Conservation (phyloP, 2,888 invertebrate species). For the Portevinia maculata region DNA sequence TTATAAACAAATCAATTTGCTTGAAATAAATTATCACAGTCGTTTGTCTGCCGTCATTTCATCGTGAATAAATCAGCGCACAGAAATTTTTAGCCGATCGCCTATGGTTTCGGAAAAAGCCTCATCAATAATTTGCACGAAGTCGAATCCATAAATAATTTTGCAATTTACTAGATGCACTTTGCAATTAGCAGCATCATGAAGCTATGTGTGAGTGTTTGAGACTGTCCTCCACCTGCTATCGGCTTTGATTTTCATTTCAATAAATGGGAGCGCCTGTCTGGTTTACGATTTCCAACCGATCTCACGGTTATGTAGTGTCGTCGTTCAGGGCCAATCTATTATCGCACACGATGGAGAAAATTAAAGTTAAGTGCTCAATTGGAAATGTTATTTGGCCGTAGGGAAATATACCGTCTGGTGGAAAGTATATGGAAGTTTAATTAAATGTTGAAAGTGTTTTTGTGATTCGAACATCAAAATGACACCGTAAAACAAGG, state of each 20-base stretch:
- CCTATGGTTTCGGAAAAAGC: constrained; percentile 13
- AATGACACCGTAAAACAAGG: too few species aligned
- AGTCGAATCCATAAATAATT: constrained; percentile 64
- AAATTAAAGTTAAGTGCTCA: constrained; percentile 63
- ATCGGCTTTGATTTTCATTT: neutral
- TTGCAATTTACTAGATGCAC: constrained; percentile 43
- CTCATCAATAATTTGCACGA: constrained; percentile 57
- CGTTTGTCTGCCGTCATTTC: neutral
- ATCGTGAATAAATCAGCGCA: constrained; percentile 38
- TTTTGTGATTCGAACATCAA: too few species aligned
- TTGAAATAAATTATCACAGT: constrained; percentile 55
- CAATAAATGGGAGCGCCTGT: constrained; percentile 19
- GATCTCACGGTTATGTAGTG: constrained; percentile 33
- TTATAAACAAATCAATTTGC: constrained; percentile 68
- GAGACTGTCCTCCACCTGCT: constrained; percentile 40
- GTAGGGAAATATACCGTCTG: constrained; percentile 11
- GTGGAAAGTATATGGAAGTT: neutral
- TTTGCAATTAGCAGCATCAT: constrained; percentile 52
- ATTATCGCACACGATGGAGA: constrained; percentile 56
- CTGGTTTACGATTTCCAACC: constrained; percentile 33
- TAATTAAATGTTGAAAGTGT: neutral
- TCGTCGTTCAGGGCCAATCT: constrained; percentile 43
- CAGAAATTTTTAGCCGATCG: neutral
- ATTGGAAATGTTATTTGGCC: constrained; percentile 36
- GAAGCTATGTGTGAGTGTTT: constrained; percentile 1